phyloP scores from a whole-genome alignment of 2,797 vertebrate genomes.

The Eutrigla gurnardus region DNA sequence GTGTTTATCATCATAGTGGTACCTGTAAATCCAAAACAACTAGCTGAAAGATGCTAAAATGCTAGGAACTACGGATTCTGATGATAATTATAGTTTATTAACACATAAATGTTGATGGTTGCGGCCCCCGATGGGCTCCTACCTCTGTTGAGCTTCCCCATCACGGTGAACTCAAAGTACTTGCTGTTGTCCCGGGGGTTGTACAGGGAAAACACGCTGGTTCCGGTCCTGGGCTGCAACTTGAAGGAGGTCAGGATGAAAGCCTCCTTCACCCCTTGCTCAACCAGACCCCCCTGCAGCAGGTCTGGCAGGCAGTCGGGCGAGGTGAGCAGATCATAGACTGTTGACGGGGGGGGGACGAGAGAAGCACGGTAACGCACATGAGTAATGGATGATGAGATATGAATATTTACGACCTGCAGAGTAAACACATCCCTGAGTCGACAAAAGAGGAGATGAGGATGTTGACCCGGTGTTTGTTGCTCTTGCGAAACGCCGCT shows the following conservation, averaged over 20 bases:
- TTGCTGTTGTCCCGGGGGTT: slow-evolving; percentile 93
- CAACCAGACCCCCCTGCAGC: slow-evolving; percentile 89
- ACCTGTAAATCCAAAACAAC: not conserved
- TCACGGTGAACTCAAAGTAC: slow-evolving; percentile 95
- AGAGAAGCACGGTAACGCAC: slow-evolving; percentile 41
- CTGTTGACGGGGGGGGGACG: slow-evolving; percentile 74
- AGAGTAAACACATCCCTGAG: slow-evolving; percentile 20
- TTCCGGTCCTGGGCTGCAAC: slow-evolving; percentile 87
- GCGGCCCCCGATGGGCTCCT: slow-evolving; percentile 45
- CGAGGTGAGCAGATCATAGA: slow-evolving; percentile 94
- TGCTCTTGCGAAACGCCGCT: slow-evolving; percentile 32
- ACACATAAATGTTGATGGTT: not conserved
- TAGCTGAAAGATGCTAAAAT: not conserved
- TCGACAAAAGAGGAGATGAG: slow-evolving; percentile 57
- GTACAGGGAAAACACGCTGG: slow-evolving; percentile 89
- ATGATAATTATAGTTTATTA: no score
- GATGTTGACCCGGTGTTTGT: slow-evolving; percentile 54
- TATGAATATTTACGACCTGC: slow-evolving; percentile 66
- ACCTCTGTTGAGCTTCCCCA: slow-evolving; percentile 97
- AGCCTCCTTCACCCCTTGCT: slow-evolving; percentile 88
- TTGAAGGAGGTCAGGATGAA: slow-evolving; percentile 92
- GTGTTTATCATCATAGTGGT: not conserved
- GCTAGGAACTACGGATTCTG: not conserved
- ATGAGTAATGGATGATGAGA: slow-evolving; percentile 52
- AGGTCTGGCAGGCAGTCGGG: slow-evolving; percentile 89